A percentile compares a stretch with the other conserved stretches of the same genome.
phyloP scores from a whole-genome alignment of 2,888 invertebrate genomes.

The Lepidonotus clava region DNA sequence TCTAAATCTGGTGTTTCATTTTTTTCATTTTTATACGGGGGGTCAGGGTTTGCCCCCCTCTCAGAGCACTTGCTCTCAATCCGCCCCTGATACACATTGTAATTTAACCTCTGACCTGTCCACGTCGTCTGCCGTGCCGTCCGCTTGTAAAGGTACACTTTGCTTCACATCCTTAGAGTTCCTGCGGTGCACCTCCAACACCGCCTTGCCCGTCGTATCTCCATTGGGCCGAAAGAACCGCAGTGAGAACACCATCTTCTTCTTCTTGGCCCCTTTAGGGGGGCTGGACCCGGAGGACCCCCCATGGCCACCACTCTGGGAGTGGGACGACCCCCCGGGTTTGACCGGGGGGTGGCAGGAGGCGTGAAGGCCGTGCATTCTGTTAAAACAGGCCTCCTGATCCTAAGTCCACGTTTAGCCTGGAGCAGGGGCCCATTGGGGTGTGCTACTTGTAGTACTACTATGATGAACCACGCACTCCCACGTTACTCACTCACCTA shows the following conservation, averaged over 20 bases:
- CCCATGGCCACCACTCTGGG: neutral
- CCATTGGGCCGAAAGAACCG: slow-evolving; percentile 34
- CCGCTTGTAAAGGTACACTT: neutral
- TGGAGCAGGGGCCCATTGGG: slow-evolving; percentile 29
- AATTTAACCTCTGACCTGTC: slow-evolving; percentile 20
- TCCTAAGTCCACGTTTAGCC: neutral
- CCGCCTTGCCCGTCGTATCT: slow-evolving; percentile 28
- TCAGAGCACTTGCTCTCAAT: too few relatives aligned
- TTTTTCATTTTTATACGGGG: too few relatives aligned
- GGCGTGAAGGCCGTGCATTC: slow-evolving; percentile 35
- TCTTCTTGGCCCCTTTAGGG: neutral
- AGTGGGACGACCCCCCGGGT: slow-evolving; percentile 42
- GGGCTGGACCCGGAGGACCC: neutral
- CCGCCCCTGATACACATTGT: too few relatives aligned
- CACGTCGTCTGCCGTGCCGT: neutral
- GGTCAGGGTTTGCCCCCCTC: too few relatives aligned
- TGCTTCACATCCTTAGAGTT: neutral
- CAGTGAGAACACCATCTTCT: slow-evolving; percentile 38
- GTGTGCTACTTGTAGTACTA: slow-evolving; percentile 21
- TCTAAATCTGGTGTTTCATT: too few relatives aligned
- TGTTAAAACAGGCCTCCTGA: neutral
- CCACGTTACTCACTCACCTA: too few relatives aligned
- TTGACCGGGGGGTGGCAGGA: slow-evolving; percentile 46
- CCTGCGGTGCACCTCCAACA: slow-evolving; percentile 5
- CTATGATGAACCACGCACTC: too few relatives aligned